A percentile compares a stretch with the other conserved stretches of the same genome.
Conservation (phyloP, 2,888 invertebrate species). For the Drosophila meridiana region DNA sequence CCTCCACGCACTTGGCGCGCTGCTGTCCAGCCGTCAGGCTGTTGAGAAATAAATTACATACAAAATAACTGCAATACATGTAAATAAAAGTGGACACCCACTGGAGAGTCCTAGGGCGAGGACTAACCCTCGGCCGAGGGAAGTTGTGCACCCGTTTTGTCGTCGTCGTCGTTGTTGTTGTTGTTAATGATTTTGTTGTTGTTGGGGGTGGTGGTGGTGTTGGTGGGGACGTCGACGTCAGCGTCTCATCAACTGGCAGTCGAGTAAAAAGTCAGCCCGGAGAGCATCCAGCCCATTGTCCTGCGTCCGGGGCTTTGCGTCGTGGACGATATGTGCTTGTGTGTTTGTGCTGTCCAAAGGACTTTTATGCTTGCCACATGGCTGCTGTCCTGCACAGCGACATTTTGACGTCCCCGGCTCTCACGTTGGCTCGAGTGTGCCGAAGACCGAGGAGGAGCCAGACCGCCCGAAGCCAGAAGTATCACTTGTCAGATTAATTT, state of each 20-base stretch:
- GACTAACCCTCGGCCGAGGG: conserved; percentile 23
- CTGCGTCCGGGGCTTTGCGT: conserved; percentile 39
- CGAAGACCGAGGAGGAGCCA: conserved; percentile 34
- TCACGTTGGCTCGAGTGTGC: conserved; percentile 36
- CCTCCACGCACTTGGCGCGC: conserved; percentile 55
- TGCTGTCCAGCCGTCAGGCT: conserved; percentile 31
- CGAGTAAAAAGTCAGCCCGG: conserved; percentile 70
- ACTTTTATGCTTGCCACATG: conserved; percentile 77
- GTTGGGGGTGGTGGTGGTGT: conserved; percentile 15
- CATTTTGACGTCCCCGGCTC: conserved; percentile 68
- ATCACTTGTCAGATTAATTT: conserved; percentile 85
- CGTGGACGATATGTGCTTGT: conserved; percentile 29
- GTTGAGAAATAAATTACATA: conserved; percentile 76
- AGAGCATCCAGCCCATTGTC: conserved; percentile 52
- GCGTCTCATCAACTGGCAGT: conserved; percentile 71
- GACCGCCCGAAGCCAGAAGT: conserved; percentile 82
- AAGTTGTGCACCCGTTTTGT: conserved; percentile 7
- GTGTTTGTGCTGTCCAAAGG: conserved; percentile 67
- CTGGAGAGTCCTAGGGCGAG: conserved; percentile 33
- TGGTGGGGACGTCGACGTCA: conserved; percentile 59
- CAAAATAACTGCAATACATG: conserved; percentile 78
- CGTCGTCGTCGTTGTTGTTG: not conserved
- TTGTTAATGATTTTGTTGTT: conserved; percentile 9
- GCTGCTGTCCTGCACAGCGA: conserved; percentile 75
- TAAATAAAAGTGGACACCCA: conserved; percentile 73